Evolutionary conservation across 2,888 invertebrate species (phyloP), one percentile per base, ranked within the genome.

Genomic region (Pachymerium ferrugineum): DNA sequence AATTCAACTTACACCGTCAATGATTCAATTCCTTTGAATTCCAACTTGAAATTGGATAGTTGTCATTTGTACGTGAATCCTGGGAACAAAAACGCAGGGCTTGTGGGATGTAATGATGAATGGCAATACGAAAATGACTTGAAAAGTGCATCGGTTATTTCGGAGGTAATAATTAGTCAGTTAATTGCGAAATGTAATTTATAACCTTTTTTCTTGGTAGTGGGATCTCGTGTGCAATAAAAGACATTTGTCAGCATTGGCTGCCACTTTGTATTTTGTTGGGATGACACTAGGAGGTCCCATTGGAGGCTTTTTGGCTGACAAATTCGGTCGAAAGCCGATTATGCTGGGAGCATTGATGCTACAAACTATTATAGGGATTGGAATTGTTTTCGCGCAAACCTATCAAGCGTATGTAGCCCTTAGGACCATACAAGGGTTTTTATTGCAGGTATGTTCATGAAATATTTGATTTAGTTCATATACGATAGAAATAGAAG

Each of bases 251-350:
- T 67, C 69, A 10, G 29, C 42, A 10, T 35, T 76, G 22, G 19
- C 74, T 3, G 54, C 35, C 3, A 75, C 73, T 25, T 25, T 75
- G 12, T 76, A 73, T 31, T 75, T 75, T 42, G 69, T 70, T 22
- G 76, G 76, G 14, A 54, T 76, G 16, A 31, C 74, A 5, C 14
- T 75, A 14, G 76, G 76, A 35, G 74, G 73, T 14, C 74, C 74
- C 19, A 31, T 75, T 28, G 62, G 68, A 29, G 74, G 76, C 8
- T 73, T 68, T 22, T 25, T 75, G 22, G 70, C 76, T 2, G 76
- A 76, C 28, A 70, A 30, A n/a, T 70, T 76, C 30, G 76, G 76
- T 10, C 47, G 76, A 14, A 76, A 76, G 42, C 54, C 67, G n/a
- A 67, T 74, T 29, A 72, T 72, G 54, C 28, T 72, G 72, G 72